Percentiles rank a stretch among this genome's conserved stretches.
These are phyloP conservation scores for Catharus ustulatus DNA, from an alignment of 2,797 vertebrate species.

Conservation along the genomic window DNA sequence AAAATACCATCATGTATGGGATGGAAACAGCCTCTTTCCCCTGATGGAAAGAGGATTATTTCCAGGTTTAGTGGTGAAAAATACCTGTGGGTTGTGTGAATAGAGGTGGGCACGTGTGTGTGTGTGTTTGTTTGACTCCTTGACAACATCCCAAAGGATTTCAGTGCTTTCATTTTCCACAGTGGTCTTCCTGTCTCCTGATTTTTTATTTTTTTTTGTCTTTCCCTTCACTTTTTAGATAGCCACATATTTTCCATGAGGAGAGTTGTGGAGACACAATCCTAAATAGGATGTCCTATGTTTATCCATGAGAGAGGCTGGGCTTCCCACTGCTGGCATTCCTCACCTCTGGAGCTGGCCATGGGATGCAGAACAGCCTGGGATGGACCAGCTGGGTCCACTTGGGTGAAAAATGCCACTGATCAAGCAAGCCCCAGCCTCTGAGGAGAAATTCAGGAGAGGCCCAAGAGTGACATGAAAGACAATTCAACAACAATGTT, in stretches of 20 bases:
- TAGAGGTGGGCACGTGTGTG: accelerated
- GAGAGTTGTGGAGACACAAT: accelerated
- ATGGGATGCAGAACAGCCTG: not conserved
- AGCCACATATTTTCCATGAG: not conserved
- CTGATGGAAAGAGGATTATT: not conserved
- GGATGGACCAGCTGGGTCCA: not conserved
- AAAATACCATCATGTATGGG: not conserved
- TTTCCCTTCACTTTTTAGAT: not conserved
- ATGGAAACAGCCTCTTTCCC: not conserved
- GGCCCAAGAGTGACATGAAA: accelerated
- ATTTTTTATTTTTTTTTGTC: not conserved
- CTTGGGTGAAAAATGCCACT: not conserved
- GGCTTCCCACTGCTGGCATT: not conserved
- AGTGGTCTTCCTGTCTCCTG: not conserved
- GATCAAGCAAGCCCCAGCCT: not conserved
- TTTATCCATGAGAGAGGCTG: not conserved
- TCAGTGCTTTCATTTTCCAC: not conserved
- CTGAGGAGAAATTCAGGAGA: not conserved
- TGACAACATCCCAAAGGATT: not conserved
- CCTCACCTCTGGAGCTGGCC: not conserved
- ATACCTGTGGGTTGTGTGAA: not conserved
- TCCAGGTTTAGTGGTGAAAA: not conserved
- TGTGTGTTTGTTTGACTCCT: not conserved
- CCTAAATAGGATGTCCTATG: not conserved
- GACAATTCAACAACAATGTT: accelerated